phyloP scores from a whole-genome alignment of 2,888 invertebrate species.

The Thumatha senex region DNA sequence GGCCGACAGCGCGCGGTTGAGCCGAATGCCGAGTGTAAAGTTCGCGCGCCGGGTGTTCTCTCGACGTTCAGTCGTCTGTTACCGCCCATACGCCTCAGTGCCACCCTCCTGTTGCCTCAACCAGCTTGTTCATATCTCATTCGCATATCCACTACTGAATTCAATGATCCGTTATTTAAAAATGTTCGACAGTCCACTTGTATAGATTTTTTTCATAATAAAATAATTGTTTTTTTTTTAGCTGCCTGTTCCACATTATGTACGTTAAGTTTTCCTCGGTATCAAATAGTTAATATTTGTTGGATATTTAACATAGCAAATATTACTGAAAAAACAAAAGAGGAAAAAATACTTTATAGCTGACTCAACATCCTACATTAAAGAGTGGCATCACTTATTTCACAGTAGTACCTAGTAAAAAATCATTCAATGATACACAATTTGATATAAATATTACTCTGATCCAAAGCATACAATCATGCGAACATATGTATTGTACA shows the following conservation, averaged over 20 bases:
- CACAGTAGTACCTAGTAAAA: too few species aligned
- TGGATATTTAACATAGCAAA: too few species aligned
- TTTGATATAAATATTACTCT: too few species aligned
- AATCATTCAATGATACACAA: too few species aligned
- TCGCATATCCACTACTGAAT: constrained; percentile 30
- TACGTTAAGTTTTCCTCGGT: too few species aligned
- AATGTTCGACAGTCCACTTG: constrained; percentile 15
- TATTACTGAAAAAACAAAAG: too few species aligned
- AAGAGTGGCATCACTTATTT: too few species aligned
- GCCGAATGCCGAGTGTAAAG: constrained; percentile 9
- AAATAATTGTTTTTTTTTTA: constrained; percentile 12
- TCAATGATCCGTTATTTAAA: constrained; percentile 34
- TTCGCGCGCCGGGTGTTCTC: constrained; percentile 15
- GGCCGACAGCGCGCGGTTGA: constrained; percentile 39
- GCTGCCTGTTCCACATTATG: neutral
- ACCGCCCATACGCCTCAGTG: constrained; percentile 43
- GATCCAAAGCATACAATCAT: too few species aligned
- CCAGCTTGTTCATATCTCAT: constrained; percentile 38
- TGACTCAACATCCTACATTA: too few species aligned
- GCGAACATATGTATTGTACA: too few species aligned
- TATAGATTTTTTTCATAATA: constrained; percentile 10
- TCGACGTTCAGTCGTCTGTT: constrained; percentile 26
- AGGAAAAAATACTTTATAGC: too few species aligned
- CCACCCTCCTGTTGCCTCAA: constrained; percentile 57
- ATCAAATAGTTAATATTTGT: too few species aligned